Percentiles rank a stretch among this genome's conserved stretches.
Evolutionary conservation across 2,888 invertebrate genomes (phyloP).

Genomic region (Trachelus tabidus): DNA sequence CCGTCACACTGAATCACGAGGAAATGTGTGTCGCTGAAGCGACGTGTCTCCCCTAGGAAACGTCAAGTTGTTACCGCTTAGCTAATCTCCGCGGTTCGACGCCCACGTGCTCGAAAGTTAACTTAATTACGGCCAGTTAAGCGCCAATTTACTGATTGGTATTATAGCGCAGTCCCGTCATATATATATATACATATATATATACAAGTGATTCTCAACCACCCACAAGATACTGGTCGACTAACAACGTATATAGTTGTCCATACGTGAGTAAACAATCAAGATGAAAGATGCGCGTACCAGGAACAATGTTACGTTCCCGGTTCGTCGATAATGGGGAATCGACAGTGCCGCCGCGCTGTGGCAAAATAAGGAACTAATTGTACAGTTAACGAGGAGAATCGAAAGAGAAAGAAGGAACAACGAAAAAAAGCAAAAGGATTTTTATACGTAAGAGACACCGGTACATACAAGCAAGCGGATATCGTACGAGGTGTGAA

Average conservation of each 20-base stretch:
- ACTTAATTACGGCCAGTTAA: constrained; percentile 61
- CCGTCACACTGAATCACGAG: not conserved
- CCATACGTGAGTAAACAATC: not conserved
- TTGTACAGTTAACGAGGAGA: not conserved
- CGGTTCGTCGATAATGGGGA: not conserved
- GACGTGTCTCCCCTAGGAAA: not conserved
- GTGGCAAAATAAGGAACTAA: not conserved
- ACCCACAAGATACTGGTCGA: not conserved
- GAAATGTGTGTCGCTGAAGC: not conserved
- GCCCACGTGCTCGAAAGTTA: constrained; percentile 46
- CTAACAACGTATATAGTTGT: not conserved
- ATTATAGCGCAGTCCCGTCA: constrained; percentile 12
- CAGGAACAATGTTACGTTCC: not conserved
- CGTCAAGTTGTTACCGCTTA: not conserved
- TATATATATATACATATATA: too few species aligned
- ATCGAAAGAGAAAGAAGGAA: not conserved
- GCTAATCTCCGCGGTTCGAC: constrained; percentile 34
- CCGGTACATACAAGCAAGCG: not conserved
- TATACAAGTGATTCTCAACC: not conserved
- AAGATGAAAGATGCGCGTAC: not conserved
- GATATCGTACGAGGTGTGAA: not conserved
- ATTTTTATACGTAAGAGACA: not conserved
- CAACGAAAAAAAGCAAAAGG: too few species aligned
- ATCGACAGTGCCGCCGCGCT: not conserved
- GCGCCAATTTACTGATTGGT: constrained; percentile 54